A percentile compares a stretch with the other conserved stretches of the same genome.
These are phyloP conservation scores for Nephrotoma flavescens DNA, from an alignment of 2,888 invertebrate species.

Conservation along the genomic window DNA sequence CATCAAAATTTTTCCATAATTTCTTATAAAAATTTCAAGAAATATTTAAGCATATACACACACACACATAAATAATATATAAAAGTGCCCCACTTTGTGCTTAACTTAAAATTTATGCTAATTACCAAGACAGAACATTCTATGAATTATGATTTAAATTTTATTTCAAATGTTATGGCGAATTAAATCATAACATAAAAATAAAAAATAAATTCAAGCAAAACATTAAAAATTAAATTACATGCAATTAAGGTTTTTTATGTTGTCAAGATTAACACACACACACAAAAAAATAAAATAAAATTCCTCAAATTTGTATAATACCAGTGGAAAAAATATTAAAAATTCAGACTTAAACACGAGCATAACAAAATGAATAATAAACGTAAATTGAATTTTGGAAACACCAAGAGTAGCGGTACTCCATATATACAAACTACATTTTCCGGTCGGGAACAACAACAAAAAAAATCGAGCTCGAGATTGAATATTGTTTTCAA, in stretches of 20 bases:
- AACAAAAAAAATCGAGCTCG: background rate
- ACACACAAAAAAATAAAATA: background rate
- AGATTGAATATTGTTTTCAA: background rate
- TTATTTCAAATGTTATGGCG: background rate
- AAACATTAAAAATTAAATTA: background rate
- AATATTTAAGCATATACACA: background rate
- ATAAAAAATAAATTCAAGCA: background rate
- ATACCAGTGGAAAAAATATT: background rate
- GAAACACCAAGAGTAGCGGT: background rate
- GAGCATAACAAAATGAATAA: background rate
- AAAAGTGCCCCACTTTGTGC: background rate
- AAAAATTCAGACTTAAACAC: background rate
- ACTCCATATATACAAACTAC: background rate
- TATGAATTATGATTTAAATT: background rate
- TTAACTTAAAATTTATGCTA: background rate
- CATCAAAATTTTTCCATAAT: background rate
- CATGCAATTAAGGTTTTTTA: background rate
- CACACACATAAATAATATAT: background rate
- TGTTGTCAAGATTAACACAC: background rate
- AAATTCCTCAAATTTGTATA: too few relatives aligned
- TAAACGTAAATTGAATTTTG: background rate
- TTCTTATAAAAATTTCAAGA: background rate
- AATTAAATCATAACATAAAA: background rate
- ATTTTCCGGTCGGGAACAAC: background rate
- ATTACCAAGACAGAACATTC: background rate